phyloP scores from a whole-genome alignment of 2,888 invertebrate genomes.

The Tupiocoris notatus region DNA sequence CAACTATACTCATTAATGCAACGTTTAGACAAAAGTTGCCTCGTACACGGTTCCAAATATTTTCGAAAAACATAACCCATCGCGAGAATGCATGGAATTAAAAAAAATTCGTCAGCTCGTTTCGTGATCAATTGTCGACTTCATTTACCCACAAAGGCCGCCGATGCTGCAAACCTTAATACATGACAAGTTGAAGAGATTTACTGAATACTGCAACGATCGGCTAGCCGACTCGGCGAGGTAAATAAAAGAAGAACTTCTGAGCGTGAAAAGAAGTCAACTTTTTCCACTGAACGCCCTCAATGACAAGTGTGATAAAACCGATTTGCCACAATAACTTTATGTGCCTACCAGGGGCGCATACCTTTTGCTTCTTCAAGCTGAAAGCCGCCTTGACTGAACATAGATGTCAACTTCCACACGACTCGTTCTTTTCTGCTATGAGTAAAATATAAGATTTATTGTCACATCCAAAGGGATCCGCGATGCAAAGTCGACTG shows the following conservation, averaged over 20 bases:
- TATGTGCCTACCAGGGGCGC: not conserved
- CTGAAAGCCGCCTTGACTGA: not conserved
- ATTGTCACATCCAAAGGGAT: not conserved
- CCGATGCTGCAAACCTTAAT: too few relatives aligned
- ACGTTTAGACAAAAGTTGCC: too few relatives aligned
- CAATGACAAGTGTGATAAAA: constrained; percentile 26
- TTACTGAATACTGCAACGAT: not conserved
- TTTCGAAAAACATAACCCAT: too few relatives aligned
- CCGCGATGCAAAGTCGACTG: not conserved
- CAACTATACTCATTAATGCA: too few relatives aligned
- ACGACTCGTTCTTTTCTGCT: not conserved
- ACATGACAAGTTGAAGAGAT: too few relatives aligned
- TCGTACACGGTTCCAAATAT: too few relatives aligned
- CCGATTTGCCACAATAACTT: constrained; percentile 21
- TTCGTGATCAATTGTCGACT: too few relatives aligned
- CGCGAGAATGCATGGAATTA: too few relatives aligned
- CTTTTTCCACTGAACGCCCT: not conserved
- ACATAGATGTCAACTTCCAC: not conserved
- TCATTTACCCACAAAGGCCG: too few relatives aligned
- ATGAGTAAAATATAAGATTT: not conserved
- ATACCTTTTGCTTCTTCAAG: not conserved
- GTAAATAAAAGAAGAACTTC: not conserved
- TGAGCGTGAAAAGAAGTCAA: not conserved
- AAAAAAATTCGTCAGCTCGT: too few relatives aligned
- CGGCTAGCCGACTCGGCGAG: not conserved